A percentile compares a stretch with the other conserved stretches of the same genome.
Evolutionary conservation across 2,797 vertebrate species (phyloP).

Genomic region (Danio jaintianensis): DNA sequence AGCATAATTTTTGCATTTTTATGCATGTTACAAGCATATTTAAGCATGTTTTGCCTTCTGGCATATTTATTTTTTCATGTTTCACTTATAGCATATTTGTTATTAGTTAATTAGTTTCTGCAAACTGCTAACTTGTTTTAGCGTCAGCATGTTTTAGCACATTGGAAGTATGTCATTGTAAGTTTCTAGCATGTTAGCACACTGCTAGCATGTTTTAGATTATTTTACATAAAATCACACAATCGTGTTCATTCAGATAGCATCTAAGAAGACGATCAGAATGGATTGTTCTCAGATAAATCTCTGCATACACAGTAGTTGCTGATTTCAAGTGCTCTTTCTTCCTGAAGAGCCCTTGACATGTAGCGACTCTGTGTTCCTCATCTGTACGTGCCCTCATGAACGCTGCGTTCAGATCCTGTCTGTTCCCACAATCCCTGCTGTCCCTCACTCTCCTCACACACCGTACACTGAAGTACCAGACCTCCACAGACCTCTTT

Average conservation of each 20-base stretch:
- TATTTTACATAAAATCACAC: not conserved
- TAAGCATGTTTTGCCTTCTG: no score
- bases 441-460: constrained; percentile 25
- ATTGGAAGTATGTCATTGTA: no score
- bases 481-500: constrained; percentile 18
- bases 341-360: constrained; percentile 22
- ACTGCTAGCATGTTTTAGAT: no score
- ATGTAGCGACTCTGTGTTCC: not conserved
- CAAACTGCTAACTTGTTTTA: no score
- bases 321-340: not conserved
- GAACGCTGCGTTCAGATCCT: constrained; percentile 14
- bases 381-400: constrained; percentile 3
- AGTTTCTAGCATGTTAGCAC: no score
- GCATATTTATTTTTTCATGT: no score
- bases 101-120: no score
- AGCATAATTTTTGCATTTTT: no score
- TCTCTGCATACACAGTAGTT: not conserved
- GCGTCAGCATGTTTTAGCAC: no score
- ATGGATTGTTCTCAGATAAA: not conserved
- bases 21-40: no score
- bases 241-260: not conserved
- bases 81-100: no score
- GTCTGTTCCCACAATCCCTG: constrained; percentile 20
- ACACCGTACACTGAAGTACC: not conserved
- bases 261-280: not conserved